Evolutionary conservation across 2,797 vertebrate species (phyloP).

Genomic region (Pseudomugil tenellus): DNA sequence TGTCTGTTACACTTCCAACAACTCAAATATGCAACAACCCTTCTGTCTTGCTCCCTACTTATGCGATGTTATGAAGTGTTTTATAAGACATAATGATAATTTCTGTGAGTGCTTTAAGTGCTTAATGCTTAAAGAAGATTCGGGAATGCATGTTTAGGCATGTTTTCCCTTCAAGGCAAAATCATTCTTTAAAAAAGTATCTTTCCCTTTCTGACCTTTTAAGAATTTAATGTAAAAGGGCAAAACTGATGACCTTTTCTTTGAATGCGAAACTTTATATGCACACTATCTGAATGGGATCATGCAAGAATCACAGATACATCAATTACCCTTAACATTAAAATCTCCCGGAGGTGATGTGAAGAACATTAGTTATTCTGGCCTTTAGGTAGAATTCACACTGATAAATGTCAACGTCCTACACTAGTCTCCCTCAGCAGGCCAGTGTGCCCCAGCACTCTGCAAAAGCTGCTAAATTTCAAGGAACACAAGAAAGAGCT

Average conservation of each 20-base stretch:
- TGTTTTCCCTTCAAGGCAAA: not conserved
- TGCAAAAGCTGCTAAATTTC: not conserved
- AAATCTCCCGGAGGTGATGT: not conserved
- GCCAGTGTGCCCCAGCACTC: not conserved
- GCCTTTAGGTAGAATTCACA: not conserved
- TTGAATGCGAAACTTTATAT: not conserved
- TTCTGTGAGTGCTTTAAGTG: not conserved
- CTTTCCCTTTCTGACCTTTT: not conserved
- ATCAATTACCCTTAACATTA: not conserved
- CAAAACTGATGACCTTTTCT: not conserved
- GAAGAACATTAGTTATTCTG: not conserved
- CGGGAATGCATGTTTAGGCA: not conserved
- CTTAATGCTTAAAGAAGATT: not conserved
- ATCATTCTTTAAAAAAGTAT: not conserved
- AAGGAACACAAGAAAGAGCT: slow-evolving; percentile 5
- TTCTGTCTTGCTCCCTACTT: slow-evolving; percentile 3
- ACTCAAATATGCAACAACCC: not conserved
- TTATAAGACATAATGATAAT: not conserved
- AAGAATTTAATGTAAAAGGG: not conserved
- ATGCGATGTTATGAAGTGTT: not conserved
- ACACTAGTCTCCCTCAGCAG: not conserved
- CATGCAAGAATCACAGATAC: not conserved
- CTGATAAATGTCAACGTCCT: not conserved
- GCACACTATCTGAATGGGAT: not conserved
- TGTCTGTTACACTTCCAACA: slow-evolving; percentile 5